These are phyloP conservation scores for Orbicella faveolata DNA, from an alignment of 64 coral and sea anemone genomes.

Conservation along the genomic window DNA sequence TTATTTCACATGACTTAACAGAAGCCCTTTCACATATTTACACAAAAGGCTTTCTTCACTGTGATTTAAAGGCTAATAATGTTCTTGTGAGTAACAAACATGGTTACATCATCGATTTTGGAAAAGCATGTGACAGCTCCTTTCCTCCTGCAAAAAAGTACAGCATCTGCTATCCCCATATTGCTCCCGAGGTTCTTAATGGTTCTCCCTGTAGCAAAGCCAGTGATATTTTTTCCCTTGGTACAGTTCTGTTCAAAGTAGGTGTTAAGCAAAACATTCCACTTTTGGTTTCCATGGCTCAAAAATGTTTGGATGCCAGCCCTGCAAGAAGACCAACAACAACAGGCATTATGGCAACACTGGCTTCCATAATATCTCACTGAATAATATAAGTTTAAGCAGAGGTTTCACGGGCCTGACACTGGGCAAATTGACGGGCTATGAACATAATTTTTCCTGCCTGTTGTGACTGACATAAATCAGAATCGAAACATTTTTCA, in stretches of 20 bases:
- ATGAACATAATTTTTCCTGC: too few relatives aligned
- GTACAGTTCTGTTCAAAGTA: constrained; percentile 44
- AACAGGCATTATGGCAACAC: constrained; percentile 11
- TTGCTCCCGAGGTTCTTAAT: constrained; percentile 68
- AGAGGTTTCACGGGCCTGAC: too few relatives aligned
- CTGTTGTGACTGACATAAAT: too few relatives aligned
- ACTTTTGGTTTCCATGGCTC: neutral
- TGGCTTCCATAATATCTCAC: neutral
- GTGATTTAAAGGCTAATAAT: constrained; percentile 53
- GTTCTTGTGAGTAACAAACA: constrained; percentile 26
- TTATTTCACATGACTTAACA: constrained; percentile 35
- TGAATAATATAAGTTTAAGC: too few relatives aligned
- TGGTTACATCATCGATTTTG: constrained; percentile 60
- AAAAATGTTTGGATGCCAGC: constrained; percentile 15
- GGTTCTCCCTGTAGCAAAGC: constrained; percentile 46
- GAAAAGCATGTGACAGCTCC: constrained; percentile 38
- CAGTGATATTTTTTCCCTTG: constrained; percentile 63
- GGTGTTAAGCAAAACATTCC: constrained; percentile 11
- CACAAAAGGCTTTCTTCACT: constrained; percentile 49
- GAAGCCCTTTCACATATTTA: constrained; percentile 57
- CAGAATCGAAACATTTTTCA: too few relatives aligned
- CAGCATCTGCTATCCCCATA: constrained; percentile 37
- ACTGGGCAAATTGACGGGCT: too few relatives aligned
- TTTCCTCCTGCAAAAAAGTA: constrained; percentile 48
- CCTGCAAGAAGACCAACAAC: constrained; percentile 7